Base-by-base conservation (phyloP, 2,888 invertebrate genomes). In the Drosophila tripunctata region DNA sequence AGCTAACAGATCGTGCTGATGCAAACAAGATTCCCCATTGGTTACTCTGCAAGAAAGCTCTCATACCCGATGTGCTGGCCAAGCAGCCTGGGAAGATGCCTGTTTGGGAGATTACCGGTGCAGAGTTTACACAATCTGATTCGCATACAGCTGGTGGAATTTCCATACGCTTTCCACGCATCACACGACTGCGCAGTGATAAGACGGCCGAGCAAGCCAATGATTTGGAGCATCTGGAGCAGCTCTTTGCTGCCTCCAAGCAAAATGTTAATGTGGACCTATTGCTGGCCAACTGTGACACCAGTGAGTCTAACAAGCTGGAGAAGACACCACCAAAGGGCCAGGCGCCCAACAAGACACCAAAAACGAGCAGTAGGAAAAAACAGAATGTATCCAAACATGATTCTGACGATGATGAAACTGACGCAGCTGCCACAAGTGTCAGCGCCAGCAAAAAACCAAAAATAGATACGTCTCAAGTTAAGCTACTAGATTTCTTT, bases 101-200 rank as follows among this genome's bases (percentile, higher is more conserved):
- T 0, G 96, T 99, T 6, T 98, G 98, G 98, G 98, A 98, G 92
- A 97, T 98, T 61, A 96, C 97, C 0, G 94, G 96, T 0, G 96
- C 96, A 0, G 96, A 96, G 90, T 94, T 96, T 74, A 95, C 96
- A 2, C 94, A 95, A 89, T 95, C 96, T 2, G 95, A 95, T 57
- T 93, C 95, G 4, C 98, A 99, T 89, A 98, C 98, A 1, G 98
- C 98, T 0, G 95, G 96, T 81, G 97, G 98, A 1, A 98, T 99
- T 83, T 98, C 98, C 2, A 96, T 98, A 41, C 93, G 98, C 52
- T 98, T 98, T 92, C 98, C 98, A 0, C 93, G 98, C 75, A 96
- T 98, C 0, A 95, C 96, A 0, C 93, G 93, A 75, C 94, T 97
- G 67, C 93, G 98, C 54, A 92, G 94, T 52, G 98, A 99, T 90